Evolutionary conservation across 2,888 invertebrate species (phyloP).

Genomic region (Epirrhoe tristata): DNA sequence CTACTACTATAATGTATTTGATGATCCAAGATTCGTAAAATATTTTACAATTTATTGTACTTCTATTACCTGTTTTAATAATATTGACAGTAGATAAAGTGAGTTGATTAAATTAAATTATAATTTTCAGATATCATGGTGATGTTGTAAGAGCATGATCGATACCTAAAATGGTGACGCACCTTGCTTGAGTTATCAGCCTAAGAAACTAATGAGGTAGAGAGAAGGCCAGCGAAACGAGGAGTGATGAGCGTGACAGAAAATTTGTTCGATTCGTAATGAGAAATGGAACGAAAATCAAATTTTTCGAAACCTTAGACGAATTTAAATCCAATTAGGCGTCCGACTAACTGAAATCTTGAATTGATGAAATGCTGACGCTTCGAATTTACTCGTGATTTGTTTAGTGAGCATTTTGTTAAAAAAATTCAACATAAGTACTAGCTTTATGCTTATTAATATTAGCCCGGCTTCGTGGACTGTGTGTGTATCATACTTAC

Average conservation of each 20-base stretch:
- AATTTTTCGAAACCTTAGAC: background rate
- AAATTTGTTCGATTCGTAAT: slow-evolving; percentile 23
- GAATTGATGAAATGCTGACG: background rate
- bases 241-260: slow-evolving; percentile 24
- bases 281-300: slow-evolving; percentile 21
- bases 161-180: slow-evolving; percentile 30
- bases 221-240: slow-evolving; percentile 31
- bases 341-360: background rate
- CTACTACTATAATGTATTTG: too few species aligned
- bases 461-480: too few species aligned
- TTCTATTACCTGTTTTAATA: background rate
- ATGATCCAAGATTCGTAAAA: too few species aligned
- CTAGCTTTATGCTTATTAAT: too few species aligned
- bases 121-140: background rate
- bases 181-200: slow-evolving; percentile 17
- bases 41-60: too few species aligned
- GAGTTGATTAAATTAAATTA: background rate
- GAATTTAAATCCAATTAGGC: background rate
- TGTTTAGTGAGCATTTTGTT: background rate
- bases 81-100: background rate
- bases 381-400: background rate
- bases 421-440: background rate
- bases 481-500: too few species aligned
- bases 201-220: slow-evolving; percentile 36
- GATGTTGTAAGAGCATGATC: background rate